A percentile compares a stretch with the other conserved stretches of the same genome.
These are phyloP conservation scores for Ctenosaura bakeri DNA, from an alignment of 2,797 vertebrate species.

Conservation along the genomic window DNA sequence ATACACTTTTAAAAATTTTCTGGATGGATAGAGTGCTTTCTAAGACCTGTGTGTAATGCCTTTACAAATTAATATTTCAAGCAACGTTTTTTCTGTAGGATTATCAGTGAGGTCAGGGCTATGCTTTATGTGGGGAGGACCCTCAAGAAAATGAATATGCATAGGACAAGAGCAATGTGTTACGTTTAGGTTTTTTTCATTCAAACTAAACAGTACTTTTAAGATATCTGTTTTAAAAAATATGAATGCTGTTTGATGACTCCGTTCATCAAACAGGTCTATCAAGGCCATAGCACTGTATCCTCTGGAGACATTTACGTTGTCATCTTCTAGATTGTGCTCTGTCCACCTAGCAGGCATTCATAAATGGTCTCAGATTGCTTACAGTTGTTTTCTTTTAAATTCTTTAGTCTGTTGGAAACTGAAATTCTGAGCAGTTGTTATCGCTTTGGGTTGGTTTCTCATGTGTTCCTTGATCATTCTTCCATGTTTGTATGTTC, in stretches of 20 bases:
- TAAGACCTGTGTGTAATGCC: not conserved
- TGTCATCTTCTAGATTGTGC: not conserved
- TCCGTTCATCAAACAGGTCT: not conserved
- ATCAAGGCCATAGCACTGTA: slow-evolving; percentile 1
- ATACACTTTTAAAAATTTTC: slow-evolving; percentile 7
- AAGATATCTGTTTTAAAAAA: not conserved
- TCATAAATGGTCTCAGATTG: not conserved
- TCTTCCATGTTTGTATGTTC: not conserved
- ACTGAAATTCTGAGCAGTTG: not conserved
- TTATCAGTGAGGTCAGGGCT: not conserved
- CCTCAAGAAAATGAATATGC: not conserved
- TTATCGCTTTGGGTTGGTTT: not conserved
- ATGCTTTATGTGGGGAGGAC: not conserved
- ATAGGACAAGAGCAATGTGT: not conserved
- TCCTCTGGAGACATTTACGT: not conserved
- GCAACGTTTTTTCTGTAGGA: not conserved
- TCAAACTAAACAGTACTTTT: not conserved
- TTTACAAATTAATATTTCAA: not conserved
- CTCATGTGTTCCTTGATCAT: not conserved
- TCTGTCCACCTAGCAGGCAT: slow-evolving; percentile 16
- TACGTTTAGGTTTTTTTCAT: not conserved
- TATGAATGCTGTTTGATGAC: not conserved
- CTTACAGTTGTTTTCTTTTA: not conserved
- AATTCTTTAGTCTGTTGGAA: not conserved
- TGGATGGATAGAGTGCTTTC: slow-evolving; percentile 5